A percentile compares a stretch with the other conserved stretches of the same genome.
These are phyloP conservation scores for Macrotis lagotis DNA, from an alignment of 2,113 vertebrate species.

Conservation along the genomic window DNA sequence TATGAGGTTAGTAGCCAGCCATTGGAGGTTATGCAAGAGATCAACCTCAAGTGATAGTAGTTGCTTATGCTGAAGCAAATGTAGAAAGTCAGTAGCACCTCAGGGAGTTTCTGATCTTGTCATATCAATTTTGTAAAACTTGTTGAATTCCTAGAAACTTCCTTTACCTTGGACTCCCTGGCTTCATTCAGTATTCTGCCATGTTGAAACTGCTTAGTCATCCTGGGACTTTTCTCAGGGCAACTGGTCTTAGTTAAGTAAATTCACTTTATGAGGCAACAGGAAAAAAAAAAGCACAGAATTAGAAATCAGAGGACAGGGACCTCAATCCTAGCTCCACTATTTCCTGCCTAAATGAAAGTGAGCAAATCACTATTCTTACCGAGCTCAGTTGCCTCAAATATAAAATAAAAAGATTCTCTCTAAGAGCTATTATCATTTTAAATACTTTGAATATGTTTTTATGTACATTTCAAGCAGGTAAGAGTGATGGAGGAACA, in stretches of 20 bases:
- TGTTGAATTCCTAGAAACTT: not conserved
- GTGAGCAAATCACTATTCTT: not conserved
- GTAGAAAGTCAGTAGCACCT: not conserved
- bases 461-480: not conserved
- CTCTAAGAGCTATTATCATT: not conserved
- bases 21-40: not conserved
- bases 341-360: not conserved
- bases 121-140: not conserved
- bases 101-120: not conserved
- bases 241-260: not conserved
- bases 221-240: not conserved
- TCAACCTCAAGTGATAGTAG: not conserved
- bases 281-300: not conserved
- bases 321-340: not conserved
- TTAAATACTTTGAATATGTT: not conserved
- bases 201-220: not conserved
- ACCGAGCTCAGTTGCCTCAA: not conserved
- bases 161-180: not conserved
- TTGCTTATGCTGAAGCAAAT: not conserved
- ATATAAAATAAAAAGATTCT: not conserved
- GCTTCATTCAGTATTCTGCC: not conserved
- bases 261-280: not conserved
- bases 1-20: not conserved
- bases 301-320: not conserved
- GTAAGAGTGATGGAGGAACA: not conserved